phyloP scores from a whole-genome alignment of 2,797 vertebrate genomes.

The Lindbergichthys nudifrons region DNA sequence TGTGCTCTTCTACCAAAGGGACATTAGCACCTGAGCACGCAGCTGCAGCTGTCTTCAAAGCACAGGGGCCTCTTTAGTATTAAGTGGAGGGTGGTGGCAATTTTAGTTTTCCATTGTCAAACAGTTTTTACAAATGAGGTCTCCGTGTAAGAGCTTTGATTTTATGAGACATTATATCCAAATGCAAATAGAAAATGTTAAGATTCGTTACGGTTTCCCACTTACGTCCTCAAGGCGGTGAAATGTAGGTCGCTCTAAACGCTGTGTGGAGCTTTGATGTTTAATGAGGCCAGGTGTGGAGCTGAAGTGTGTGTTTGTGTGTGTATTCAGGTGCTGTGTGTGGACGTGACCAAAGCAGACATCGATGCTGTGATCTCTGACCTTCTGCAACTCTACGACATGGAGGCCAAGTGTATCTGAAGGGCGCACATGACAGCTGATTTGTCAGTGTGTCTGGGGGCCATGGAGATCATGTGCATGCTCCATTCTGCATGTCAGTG shows the following conservation, averaged over 20 bases:
- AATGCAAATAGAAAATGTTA: constrained; percentile 36
- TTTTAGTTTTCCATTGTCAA: constrained; percentile 14
- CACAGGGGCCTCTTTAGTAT: not conserved
- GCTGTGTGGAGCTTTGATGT: constrained; percentile 47
- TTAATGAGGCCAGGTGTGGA: constrained; percentile 52
- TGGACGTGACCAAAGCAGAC: constrained; percentile 84
- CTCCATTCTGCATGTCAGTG: not conserved
- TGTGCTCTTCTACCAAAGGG: constrained; percentile 12
- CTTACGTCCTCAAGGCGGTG: constrained; percentile 38
- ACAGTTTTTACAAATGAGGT: constrained; percentile 25
- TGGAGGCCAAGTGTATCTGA: constrained; percentile 91
- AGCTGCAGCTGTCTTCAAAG: constrained; percentile 24
- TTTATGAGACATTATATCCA: constrained; percentile 14
- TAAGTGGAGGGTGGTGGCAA: not conserved
- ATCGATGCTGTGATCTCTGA: constrained; percentile 89
- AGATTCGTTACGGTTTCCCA: constrained; percentile 17
- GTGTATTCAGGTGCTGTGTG: constrained; percentile 85
- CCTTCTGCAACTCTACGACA: constrained; percentile 90
- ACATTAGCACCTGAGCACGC: not conserved
- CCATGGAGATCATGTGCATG: not conserved
- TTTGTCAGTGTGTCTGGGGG: not conserved
- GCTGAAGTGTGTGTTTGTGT: constrained; percentile 22
- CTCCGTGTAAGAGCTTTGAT: constrained; percentile 31
- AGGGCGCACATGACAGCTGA: constrained; percentile 5
- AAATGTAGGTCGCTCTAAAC: constrained; percentile 51